phyloP scores from a whole-genome alignment of 2,113 vertebrate genomes.

The Solea senegalensis region DNA sequence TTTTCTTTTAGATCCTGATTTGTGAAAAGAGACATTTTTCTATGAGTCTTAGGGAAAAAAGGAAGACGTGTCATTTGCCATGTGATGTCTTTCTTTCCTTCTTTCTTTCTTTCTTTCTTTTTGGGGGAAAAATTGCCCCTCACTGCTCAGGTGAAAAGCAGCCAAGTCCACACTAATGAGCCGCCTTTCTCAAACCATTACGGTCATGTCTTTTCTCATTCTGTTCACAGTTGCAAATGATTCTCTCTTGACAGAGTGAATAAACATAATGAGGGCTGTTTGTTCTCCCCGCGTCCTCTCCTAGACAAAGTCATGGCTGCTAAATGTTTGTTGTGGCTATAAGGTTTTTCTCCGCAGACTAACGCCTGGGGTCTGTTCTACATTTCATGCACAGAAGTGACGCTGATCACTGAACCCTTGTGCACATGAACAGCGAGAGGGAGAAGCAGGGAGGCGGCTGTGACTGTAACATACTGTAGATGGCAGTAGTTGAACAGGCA shows the following conservation, averaged over 20 bases:
- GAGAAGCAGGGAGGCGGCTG: slow-evolving; percentile 28
- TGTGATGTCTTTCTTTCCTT: neutral
- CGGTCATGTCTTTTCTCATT: slow-evolving; percentile 60
- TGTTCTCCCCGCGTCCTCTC: slow-evolving; percentile 44
- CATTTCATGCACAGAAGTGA: slow-evolving; percentile 67
- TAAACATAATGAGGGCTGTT: slow-evolving; percentile 63
- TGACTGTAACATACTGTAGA: slow-evolving; percentile 70
- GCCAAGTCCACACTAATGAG: slow-evolving; percentile 38
- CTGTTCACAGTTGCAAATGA: slow-evolving; percentile 60
- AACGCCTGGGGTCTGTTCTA: slow-evolving; percentile 55
- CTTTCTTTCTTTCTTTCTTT: too few species aligned
- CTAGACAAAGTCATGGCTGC: slow-evolving; percentile 59
- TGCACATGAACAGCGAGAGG: slow-evolving; percentile 46
- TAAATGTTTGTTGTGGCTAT: slow-evolving; percentile 53
- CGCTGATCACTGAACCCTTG: slow-evolving; percentile 55
- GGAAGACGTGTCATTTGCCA: slow-evolving; percentile 34
- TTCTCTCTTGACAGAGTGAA: slow-evolving; percentile 56
- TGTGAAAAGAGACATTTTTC: slow-evolving; percentile 57
- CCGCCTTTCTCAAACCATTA: slow-evolving; percentile 63
- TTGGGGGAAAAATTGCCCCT: slow-evolving; percentile 1
- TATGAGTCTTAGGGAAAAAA: slow-evolving; percentile 22
- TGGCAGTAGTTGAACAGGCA: slow-evolving; percentile 79
- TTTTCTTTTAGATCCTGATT: slow-evolving; percentile 65
- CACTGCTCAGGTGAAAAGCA: slow-evolving; percentile 34
- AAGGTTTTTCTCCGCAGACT: slow-evolving; percentile 56